Evolutionary conservation across 2,888 invertebrate species (phyloP).

Genomic region (Gortyna flavago): DNA sequence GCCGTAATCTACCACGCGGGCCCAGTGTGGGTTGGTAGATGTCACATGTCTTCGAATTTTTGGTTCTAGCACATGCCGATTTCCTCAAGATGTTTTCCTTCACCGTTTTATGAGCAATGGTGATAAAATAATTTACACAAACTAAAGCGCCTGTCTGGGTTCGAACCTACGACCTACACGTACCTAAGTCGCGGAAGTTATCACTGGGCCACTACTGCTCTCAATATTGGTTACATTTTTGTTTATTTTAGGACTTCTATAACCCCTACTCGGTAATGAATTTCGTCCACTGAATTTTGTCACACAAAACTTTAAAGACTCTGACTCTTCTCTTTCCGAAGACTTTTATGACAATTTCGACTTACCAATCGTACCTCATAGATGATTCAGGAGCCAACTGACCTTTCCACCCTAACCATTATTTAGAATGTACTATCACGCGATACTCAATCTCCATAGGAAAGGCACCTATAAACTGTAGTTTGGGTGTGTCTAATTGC

Average conservation of each 20-base stretch:
- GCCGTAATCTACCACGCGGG: not conserved
- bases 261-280: not conserved
- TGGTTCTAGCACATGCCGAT: not conserved
- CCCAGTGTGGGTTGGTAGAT: not conserved
- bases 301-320: not conserved
- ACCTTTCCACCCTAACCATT: conserved; percentile 8
- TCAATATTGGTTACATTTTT: not conserved
- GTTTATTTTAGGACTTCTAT: not conserved
- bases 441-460: conserved; percentile 42
- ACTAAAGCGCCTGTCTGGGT: not conserved
- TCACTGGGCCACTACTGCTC: not conserved
- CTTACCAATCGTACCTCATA: not conserved
- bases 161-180: not conserved
- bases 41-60: not conserved
- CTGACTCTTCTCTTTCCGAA: not conserved
- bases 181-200: not conserved
- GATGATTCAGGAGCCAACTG: not conserved
- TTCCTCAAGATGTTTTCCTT: not conserved
- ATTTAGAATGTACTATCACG: conserved; percentile 37
- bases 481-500: conserved; percentile 49
- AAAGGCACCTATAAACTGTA: conserved; percentile 12
- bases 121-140: not conserved
- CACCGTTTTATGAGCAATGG: not conserved
- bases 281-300: too few relatives aligned
- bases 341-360: not conserved